These are phyloP conservation scores for Plecturocebus donacophilus DNA, from an alignment of 2,113 vertebrate species.

Conservation along the genomic window DNA sequence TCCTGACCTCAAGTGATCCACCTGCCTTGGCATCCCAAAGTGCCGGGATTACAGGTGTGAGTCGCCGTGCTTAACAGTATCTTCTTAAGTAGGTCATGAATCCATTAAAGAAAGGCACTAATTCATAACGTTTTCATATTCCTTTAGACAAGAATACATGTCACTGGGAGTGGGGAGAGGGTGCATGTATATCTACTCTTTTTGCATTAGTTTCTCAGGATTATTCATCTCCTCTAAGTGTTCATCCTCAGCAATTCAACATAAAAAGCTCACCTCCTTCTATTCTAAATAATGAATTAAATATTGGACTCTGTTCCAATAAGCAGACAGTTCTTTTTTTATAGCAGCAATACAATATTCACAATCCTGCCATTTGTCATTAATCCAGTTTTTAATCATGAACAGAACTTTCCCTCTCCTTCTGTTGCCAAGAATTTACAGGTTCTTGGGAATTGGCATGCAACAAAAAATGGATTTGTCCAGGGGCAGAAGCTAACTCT, in stretches of 20 bases:
- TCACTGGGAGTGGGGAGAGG: too few species aligned
- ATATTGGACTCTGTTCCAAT: background rate
- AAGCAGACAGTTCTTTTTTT: background rate
- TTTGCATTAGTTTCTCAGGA: background rate
- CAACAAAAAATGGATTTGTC: constrained; percentile 28
- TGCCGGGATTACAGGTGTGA: too few species aligned
- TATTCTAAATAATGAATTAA: constrained; percentile 25
- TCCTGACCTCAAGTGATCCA: too few species aligned
- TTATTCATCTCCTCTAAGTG: background rate
- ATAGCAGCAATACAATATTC: background rate
- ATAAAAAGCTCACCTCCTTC: background rate
- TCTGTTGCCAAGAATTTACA: constrained; percentile 10
- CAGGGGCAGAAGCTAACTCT: background rate
- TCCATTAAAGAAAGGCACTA: background rate
- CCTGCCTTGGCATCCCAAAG: too few species aligned
- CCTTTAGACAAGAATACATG: background rate
- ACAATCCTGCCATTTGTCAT: constrained; percentile 13
- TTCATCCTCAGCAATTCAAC: background rate
- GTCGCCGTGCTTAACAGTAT: too few species aligned
- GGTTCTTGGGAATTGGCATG: background rate
- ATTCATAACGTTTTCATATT: background rate
- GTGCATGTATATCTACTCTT: background rate
- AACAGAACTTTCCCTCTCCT: constrained; percentile 27
- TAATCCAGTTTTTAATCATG: constrained; percentile 45
- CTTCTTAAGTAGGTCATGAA: background rate